A percentile compares a stretch with the other conserved stretches of the same genome.
phyloP scores from a whole-genome alignment of 2,888 invertebrate genomes.

The Dicyrtoma fusca region DNA sequence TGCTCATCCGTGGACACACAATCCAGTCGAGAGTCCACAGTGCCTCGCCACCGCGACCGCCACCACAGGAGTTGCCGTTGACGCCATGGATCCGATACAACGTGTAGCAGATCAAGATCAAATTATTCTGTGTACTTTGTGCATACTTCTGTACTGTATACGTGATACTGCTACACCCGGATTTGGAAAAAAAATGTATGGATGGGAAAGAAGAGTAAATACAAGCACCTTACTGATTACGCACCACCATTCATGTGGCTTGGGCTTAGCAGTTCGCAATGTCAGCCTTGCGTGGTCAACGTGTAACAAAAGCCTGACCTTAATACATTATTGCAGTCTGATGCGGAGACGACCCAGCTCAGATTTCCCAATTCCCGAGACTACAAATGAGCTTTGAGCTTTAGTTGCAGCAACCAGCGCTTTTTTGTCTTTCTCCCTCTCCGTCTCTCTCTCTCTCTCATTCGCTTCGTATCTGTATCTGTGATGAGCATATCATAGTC shows the following conservation, averaged over 20 bases:
- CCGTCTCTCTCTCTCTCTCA: neutral
- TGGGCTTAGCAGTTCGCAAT: neutral
- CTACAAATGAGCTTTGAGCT: conserved; percentile 13
- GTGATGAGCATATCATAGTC: no score
- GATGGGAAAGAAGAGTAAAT: conserved; percentile 7
- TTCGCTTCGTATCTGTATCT: no score
- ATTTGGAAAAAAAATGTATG: neutral
- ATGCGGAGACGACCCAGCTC: conserved; percentile 12
- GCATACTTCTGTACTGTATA: neutral
- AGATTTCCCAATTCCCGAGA: conserved; percentile 19
- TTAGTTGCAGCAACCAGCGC: neutral
- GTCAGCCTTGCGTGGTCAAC: neutral
- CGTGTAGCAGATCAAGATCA: conserved; percentile 5
- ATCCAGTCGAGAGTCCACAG: no score
- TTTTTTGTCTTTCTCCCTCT: neutral
- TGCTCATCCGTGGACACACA: neutral
- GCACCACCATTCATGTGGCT: neutral
- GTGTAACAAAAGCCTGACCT: neutral
- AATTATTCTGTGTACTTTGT: neutral
- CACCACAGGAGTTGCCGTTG: conserved; percentile 1
- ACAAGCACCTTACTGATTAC: neutral
- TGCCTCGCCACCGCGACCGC: neutral
- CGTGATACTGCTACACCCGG: no score
- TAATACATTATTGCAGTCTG: neutral
- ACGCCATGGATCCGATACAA: no score